Conservation (phyloP, 2,888 invertebrate species). For the Nephrocerus scutellatus region DNA sequence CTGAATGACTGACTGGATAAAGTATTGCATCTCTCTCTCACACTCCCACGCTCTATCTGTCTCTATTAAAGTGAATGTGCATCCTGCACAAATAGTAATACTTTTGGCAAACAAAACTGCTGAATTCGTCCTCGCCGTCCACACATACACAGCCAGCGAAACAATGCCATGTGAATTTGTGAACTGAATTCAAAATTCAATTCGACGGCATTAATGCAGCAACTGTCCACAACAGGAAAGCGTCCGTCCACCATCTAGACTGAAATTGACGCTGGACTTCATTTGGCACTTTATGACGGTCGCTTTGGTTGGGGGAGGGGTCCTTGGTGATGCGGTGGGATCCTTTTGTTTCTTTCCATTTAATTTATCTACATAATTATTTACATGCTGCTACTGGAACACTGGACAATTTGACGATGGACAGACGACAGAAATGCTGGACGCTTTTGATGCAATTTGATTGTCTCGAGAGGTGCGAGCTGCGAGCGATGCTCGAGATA, state of each 20-base stretch:
- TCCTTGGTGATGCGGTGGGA: too few relatives aligned
- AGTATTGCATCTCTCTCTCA: too few relatives aligned
- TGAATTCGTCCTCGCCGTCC: too few relatives aligned
- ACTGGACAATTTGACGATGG: too few relatives aligned
- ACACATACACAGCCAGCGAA: conserved; percentile 9
- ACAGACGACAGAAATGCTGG: conserved; percentile 18
- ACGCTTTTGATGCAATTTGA: conserved; percentile 21
- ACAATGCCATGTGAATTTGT: conserved; percentile 14
- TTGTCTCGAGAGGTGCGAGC: too few relatives aligned
- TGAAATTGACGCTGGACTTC: conserved; percentile 22
- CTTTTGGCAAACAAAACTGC: conserved; percentile 24
- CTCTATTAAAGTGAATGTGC: not conserved
- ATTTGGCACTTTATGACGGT: conserved; percentile 23
- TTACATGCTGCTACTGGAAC: conserved; percentile 22
- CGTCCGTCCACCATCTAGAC: too few relatives aligned
- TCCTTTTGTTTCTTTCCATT: too few relatives aligned
- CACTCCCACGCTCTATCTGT: too few relatives aligned
- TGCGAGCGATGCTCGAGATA: too few relatives aligned
- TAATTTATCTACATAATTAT: conserved; percentile 25
- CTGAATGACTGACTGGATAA: not conserved
- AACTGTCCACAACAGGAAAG: too few relatives aligned
- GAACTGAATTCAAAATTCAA: conserved; percentile 9
- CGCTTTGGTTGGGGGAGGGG: too few relatives aligned
- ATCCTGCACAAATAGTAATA: conserved; percentile 17
- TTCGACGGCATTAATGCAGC: conserved; percentile 7